phyloP scores from a whole-genome alignment of 1,140 invertebrate species.

The Drosophila mojavensis region DNA sequence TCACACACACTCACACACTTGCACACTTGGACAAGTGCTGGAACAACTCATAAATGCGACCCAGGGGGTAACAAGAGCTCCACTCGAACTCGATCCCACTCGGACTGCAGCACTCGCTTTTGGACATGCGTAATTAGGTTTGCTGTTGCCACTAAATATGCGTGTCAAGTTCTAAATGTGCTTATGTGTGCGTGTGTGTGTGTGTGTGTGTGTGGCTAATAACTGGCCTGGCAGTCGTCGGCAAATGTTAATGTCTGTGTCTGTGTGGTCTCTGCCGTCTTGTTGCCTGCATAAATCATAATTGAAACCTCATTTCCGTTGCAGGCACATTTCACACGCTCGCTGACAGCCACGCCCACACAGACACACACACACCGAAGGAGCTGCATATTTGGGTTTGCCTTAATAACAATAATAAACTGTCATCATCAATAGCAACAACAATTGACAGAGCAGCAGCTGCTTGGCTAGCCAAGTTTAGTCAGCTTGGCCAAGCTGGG shows the following conservation, averaged over 20 bases:
- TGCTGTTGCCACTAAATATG: conserved; percentile 78
- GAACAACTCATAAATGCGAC: conserved; percentile 18
- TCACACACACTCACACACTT: not conserved
- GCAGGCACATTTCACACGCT: conserved; percentile 70
- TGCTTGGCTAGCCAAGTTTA: conserved; percentile 1
- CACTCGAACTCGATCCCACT: not conserved
- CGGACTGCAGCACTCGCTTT: conserved; percentile 55
- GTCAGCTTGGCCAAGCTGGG: conserved; percentile 12
- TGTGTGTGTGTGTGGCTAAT: conserved; percentile 19
- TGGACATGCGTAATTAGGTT: conserved; percentile 80
- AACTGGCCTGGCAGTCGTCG: conserved; percentile 40
- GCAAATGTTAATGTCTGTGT: conserved; percentile 65
- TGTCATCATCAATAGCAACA: conserved; percentile 67
- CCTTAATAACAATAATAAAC: conserved; percentile 80
- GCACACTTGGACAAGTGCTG: not conserved
- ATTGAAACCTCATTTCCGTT: conserved; percentile 79
- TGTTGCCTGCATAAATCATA: conserved; percentile 68
- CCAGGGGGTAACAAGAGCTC: conserved; percentile 1
- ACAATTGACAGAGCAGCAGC: conserved; percentile 28
- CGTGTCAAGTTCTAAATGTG: conserved; percentile 71
- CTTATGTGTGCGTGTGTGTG: conserved; percentile 15
- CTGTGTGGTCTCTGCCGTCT: conserved; percentile 25
- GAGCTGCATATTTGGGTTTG: conserved; percentile 58
- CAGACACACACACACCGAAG: conserved; percentile 24
- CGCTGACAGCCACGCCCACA: conserved; percentile 15